phyloP scores from a whole-genome alignment of 1,140 invertebrate species.

The Colletes latitarsis region DNA sequence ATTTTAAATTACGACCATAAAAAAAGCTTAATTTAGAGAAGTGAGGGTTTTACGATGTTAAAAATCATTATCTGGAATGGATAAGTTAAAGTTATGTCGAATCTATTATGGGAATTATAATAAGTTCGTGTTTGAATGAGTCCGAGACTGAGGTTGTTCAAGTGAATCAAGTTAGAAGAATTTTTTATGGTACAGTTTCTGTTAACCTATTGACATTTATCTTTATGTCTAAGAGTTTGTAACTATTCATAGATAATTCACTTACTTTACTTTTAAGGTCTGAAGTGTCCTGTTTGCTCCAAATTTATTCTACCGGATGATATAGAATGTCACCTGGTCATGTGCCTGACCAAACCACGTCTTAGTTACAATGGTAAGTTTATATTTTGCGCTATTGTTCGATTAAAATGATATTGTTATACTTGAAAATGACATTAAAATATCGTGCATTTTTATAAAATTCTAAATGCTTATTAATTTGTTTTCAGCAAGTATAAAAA shows the following conservation, averaged over 20 bases:
- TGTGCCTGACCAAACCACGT: conserved; percentile 99
- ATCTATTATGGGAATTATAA: conserved; percentile 86
- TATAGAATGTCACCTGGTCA: conserved; percentile 98
- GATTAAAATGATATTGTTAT: background rate
- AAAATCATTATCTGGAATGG: conserved; percentile 34
- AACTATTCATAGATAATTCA: background rate
- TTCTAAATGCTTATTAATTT: too few species aligned
- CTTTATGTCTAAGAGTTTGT: background rate
- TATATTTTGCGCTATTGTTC: conserved; percentile 10
- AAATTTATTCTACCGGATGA: conserved; percentile 98
- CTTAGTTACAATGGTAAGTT: conserved; percentile 98
- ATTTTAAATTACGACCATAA: conserved; percentile 45
- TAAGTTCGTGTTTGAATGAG: conserved; percentile 88
- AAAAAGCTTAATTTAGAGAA: conserved; percentile 12
- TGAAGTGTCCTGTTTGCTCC: conserved; percentile 99
- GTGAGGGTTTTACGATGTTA: conserved; percentile 9
- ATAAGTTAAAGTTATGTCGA: conserved; percentile 66
- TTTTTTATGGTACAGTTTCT: conserved; percentile 79
- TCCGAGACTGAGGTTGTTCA: conserved; percentile 81
- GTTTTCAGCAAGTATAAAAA: too few species aligned
- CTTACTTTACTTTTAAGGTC: conserved; percentile 85
- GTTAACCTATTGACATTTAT: background rate
- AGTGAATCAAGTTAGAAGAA: conserved; percentile 75
- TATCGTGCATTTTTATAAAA: background rate
- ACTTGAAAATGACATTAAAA: background rate